These are phyloP conservation scores for Yponomeuta cagnagella DNA, from an alignment of 2,888 invertebrate species.

Conservation along the genomic window DNA sequence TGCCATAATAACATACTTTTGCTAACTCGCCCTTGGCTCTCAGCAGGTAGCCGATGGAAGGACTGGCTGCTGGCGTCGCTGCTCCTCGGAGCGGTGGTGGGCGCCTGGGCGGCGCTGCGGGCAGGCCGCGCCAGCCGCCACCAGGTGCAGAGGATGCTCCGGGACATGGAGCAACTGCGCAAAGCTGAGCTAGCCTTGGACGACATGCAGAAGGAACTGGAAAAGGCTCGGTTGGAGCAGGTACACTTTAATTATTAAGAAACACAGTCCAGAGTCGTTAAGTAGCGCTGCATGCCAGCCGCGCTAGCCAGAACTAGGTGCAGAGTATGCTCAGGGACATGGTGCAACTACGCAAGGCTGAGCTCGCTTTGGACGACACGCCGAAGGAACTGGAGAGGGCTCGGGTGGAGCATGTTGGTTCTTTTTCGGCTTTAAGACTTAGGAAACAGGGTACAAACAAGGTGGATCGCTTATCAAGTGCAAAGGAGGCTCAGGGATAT, in stretches of 20 bases:
- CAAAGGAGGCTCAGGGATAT: too few relatives aligned
- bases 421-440: too few relatives aligned
- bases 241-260: slow-evolving; percentile 27
- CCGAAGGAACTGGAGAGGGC: slow-evolving; percentile 84
- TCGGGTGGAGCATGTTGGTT: not conserved
- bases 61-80: slow-evolving; percentile 91
- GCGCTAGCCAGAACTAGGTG: slow-evolving; percentile 45
- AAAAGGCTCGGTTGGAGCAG: slow-evolving; percentile 87
- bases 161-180: slow-evolving; percentile 94
- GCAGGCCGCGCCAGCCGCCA: slow-evolving; percentile 91
- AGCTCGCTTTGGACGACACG: slow-evolving; percentile 89
- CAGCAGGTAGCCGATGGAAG: slow-evolving; percentile 89
- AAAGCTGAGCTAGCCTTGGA: slow-evolving; percentile 91
- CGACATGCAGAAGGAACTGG: slow-evolving; percentile 89
- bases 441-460: too few relatives aligned
- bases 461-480: too few relatives aligned
- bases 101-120: slow-evolving; percentile 93
- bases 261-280: not conserved
- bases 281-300: slow-evolving; percentile 78
- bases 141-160: slow-evolving; percentile 93
- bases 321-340: slow-evolving; percentile 95
- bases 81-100: slow-evolving; percentile 88
- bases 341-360: slow-evolving; percentile 87
- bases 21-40: slow-evolving; percentile 21
- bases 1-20: not conserved